A percentile compares a stretch with the other conserved stretches of the same genome.
These are phyloP conservation scores for Agonopterix alstromeriana DNA, from an alignment of 2,888 invertebrate genomes.

Conservation along the genomic window DNA sequence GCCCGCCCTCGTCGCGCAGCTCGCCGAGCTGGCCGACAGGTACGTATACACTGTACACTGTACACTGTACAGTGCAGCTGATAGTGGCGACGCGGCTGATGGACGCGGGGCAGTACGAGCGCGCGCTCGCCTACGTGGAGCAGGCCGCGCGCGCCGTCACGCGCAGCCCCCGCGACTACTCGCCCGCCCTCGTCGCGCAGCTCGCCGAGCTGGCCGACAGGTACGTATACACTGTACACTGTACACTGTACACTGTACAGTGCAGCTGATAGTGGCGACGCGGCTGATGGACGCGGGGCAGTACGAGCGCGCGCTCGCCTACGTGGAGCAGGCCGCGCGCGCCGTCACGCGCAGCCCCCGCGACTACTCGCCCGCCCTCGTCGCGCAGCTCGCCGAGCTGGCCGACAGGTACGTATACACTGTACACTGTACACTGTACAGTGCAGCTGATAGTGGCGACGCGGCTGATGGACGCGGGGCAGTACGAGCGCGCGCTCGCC, in stretches of 20 bases:
- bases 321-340: too few species aligned
- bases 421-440: too few species aligned
- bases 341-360: constrained; percentile 73
- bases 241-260: too few species aligned
- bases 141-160: constrained; percentile 83
- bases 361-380: constrained; percentile 65
- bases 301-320: too few species aligned
- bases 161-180: constrained; percentile 70
- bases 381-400: constrained; percentile 63
- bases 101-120: constrained; percentile 83
- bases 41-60: too few species aligned
- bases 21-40: constrained; percentile 46
- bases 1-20: constrained; percentile 67
- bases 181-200: constrained; percentile 68
- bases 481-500: too few species aligned
- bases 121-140: constrained; percentile 90
- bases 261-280: too few species aligned
- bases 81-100: constrained; percentile 86
- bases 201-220: constrained; percentile 48
- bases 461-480: too few species aligned
- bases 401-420: constrained; percentile 29
- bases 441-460: too few species aligned
- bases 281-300: too few species aligned
- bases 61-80: too few species aligned
- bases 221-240: constrained; percentile 10